Conservation (phyloP, 2,797 vertebrate genomes). For the Pteronotus mesoamericanus region DNA sequence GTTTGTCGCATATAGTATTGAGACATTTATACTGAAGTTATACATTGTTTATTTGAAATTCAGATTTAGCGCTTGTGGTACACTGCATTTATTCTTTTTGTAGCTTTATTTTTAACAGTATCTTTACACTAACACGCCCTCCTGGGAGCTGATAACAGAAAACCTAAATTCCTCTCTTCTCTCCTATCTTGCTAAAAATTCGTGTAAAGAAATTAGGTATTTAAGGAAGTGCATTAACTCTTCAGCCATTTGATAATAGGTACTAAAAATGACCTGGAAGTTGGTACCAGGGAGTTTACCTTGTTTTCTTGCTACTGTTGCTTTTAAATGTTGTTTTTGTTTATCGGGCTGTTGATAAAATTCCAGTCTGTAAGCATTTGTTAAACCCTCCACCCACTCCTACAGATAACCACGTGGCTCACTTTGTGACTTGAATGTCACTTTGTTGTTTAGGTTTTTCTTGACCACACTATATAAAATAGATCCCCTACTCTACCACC, state of each 20-base stretch:
- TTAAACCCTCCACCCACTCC: not conserved
- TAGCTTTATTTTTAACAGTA: not conserved
- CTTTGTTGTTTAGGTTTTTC: not conserved
- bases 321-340: constrained; percentile 29
- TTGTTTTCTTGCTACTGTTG: not conserved
- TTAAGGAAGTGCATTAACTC: not conserved
- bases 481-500: not conserved
- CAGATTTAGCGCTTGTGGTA: not conserved
- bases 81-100: not conserved
- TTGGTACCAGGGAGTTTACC: not conserved
- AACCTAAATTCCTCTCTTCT: not conserved
- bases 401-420: not conserved
- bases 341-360: not conserved
- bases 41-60: not conserved
- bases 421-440: not conserved
- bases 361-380: not conserved
- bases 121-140: not conserved
- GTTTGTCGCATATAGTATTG: not conserved
- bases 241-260: not conserved
- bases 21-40: not conserved
- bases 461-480: not conserved
- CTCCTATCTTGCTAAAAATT: not conserved
- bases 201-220: not conserved
- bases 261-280: not conserved
- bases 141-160: not conserved